These are phyloP conservation scores for Penaeus monodon DNA, from an alignment of 2,888 invertebrate species.

Conservation along the genomic window DNA sequence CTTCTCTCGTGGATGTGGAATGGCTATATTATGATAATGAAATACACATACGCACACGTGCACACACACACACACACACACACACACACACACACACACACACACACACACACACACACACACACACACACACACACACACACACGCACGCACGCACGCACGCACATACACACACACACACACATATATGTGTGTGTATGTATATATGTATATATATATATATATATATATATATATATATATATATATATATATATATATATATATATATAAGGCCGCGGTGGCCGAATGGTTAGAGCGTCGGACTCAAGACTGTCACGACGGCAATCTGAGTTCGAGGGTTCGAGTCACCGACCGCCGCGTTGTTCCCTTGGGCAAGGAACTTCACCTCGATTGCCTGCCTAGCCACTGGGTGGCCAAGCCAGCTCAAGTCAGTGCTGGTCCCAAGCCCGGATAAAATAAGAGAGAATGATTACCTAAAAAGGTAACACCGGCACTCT, in stretches of 20 bases:
- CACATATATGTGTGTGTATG: not conserved
- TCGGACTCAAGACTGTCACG: too few relatives aligned
- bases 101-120: not conserved
- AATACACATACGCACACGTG: not conserved
- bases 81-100: not conserved
- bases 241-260: conserved; percentile 16
- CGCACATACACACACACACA: not conserved
- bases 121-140: not conserved
- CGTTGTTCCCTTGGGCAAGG: too few relatives aligned
- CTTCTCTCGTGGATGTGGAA: too few relatives aligned
- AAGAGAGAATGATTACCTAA: too few relatives aligned
- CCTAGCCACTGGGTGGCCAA: too few relatives aligned
- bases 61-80: not conserved
- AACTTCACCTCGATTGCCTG: too few relatives aligned
- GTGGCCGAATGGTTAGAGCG: too few relatives aligned
- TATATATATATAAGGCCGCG: conserved; percentile 17
- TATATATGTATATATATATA: conserved; percentile 12
- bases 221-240: conserved; percentile 12
- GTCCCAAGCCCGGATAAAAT: too few relatives aligned
- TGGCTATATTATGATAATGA: not conserved
- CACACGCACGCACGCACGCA: not conserved
- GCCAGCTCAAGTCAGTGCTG: too few relatives aligned
- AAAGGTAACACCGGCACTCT: too few relatives aligned
- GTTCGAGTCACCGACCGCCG: too few relatives aligned
- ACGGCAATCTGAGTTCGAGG: too few relatives aligned